Conservation (phyloP, 2,113 vertebrate genomes). For the Marcusenius ussheri region DNA sequence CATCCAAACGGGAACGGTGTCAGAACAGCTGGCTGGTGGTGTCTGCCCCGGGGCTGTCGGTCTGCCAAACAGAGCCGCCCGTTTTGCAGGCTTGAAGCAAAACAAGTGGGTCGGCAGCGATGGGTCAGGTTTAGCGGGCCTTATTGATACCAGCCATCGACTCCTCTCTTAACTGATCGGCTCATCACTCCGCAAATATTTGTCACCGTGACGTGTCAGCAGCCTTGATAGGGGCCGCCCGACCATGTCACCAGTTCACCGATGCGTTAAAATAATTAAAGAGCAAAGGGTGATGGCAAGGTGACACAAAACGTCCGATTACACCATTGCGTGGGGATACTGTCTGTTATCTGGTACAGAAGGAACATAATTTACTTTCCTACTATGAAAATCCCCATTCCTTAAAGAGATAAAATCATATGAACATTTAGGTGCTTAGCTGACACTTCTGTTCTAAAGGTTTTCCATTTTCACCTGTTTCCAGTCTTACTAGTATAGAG, state of each 20-base stretch:
- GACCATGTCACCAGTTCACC: slow-evolving; percentile 48
- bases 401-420: not conserved
- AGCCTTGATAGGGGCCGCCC: slow-evolving; percentile 40
- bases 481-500: not conserved
- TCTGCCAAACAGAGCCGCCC: not conserved
- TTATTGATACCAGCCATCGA: slow-evolving; percentile 44
- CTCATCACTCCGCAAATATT: slow-evolving; percentile 46
- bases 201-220: slow-evolving; percentile 54
- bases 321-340: slow-evolving; percentile 17
- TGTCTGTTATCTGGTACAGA: not conserved
- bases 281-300: slow-evolving; percentile 26
- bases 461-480: not conserved
- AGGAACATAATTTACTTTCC: not conserved
- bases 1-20: not conserved
- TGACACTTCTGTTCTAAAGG: not conserved
- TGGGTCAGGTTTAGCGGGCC: slow-evolving; percentile 4
- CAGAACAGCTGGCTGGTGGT: slow-evolving; percentile 64
- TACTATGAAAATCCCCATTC: not conserved
- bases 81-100: not conserved
- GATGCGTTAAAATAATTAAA: slow-evolving; percentile 53
- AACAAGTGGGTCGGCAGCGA: not conserved
- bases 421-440: not conserved
- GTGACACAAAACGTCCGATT: slow-evolving; percentile 35
- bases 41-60: slow-evolving; percentile 27
- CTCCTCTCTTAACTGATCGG: slow-evolving; percentile 49